Percentiles rank a stretch among this genome's conserved stretches.
These are phyloP conservation scores for Cacatua alba DNA, from an alignment of 2,113 vertebrate genomes.

Conservation along the genomic window DNA sequence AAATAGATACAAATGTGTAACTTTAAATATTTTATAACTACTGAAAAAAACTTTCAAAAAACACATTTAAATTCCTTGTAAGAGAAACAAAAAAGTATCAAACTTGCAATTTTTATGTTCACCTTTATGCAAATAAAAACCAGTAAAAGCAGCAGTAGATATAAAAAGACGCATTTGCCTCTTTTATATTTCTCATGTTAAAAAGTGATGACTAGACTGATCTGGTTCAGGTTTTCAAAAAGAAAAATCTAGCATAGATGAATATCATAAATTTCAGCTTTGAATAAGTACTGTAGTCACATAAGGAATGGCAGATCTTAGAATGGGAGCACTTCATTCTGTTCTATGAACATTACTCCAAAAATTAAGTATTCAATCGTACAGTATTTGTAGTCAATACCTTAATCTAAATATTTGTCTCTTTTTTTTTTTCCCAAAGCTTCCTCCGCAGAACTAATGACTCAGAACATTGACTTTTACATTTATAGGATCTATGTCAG, in stretches of 20 bases:
- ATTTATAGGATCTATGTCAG: slow-evolving; percentile 19
- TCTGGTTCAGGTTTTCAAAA: neutral
- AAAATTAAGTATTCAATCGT: neutral
- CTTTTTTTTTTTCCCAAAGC: neutral
- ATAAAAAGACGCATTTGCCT: neutral
- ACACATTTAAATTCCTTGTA: neutral
- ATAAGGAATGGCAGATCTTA: neutral
- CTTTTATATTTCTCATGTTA: neutral
- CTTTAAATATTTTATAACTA: neutral
- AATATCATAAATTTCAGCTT: neutral
- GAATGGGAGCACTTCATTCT: neutral
- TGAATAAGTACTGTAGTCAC: neutral
- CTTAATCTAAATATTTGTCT: neutral
- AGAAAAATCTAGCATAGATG: neutral
- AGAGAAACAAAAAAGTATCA: neutral
- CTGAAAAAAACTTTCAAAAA: neutral
- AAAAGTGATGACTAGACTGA: neutral
- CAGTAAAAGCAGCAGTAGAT: neutral
- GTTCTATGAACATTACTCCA: neutral
- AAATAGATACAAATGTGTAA: neutral
- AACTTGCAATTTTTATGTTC: neutral
- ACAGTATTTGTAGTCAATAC: neutral
- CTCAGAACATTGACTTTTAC: slow-evolving; percentile 49
- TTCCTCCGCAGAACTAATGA: slow-evolving; percentile 53
- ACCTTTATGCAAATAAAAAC: neutral